phyloP scores from a whole-genome alignment of 2,113 vertebrate genomes.

The Corythaixoides concolor region DNA sequence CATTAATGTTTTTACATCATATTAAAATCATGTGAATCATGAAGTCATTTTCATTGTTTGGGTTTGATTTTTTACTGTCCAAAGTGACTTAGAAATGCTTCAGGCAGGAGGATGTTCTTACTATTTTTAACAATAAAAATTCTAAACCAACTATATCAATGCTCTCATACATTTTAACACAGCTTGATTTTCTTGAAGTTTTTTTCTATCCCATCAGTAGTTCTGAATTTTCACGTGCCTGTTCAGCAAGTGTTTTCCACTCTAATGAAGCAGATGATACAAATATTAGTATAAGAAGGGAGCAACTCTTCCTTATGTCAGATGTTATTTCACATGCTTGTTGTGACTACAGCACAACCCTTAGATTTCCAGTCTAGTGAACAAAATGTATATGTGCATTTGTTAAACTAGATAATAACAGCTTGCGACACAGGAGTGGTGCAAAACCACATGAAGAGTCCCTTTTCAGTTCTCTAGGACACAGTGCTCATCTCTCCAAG shows the following conservation, averaged over 20 bases:
- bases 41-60: not conserved
- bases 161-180: not conserved
- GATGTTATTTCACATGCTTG: not conserved
- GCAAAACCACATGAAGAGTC: not conserved
- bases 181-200: not conserved
- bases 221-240: not conserved
- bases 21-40: not conserved
- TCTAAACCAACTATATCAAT: not conserved
- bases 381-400: not conserved
- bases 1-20: not conserved
- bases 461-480: not conserved
- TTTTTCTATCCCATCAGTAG: not conserved
- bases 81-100: not conserved
- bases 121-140: not conserved
- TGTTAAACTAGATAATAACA: not conserved
- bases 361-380: not conserved
- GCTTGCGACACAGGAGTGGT: not conserved
- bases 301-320: not conserved
- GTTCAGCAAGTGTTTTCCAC: not conserved
- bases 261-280: not conserved
- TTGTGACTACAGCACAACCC: not conserved
- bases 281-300: not conserved
- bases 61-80: not conserved
- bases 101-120: not conserved
- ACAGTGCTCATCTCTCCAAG: not conserved